phyloP scores from a whole-genome alignment of 2,888 invertebrate genomes.

The Leptinotarsa tumamoca region DNA sequence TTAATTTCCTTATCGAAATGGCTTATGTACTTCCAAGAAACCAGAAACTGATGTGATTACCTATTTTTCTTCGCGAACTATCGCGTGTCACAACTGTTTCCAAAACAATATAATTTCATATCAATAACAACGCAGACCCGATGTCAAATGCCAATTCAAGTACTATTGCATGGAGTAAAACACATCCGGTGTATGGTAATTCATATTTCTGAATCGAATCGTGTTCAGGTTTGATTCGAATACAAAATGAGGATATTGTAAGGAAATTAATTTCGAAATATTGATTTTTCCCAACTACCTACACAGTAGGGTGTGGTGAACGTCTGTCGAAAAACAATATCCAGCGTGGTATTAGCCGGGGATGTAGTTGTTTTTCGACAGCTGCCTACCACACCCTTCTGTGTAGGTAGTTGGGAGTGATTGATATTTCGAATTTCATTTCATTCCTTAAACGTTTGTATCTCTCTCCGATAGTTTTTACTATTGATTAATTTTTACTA shows the following conservation, averaged over 20 bases:
- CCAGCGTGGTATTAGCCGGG: too few species aligned
- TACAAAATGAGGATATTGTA: neutral
- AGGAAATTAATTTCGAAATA: too few species aligned
- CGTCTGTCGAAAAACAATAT: too few species aligned
- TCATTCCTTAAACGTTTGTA: too few species aligned
- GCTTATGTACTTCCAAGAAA: constrained; percentile 4
- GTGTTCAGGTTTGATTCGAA: neutral
- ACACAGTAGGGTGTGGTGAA: too few species aligned
- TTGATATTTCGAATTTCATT: too few species aligned
- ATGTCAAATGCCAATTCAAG: constrained; percentile 9
- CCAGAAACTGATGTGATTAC: constrained; percentile 1
- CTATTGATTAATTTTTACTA: too few species aligned
- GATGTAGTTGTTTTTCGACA: too few species aligned
- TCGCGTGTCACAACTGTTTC: constrained; percentile 11
- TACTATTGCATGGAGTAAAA: constrained; percentile 17
- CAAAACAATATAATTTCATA: constrained; percentile 18
- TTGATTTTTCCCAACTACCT: too few species aligned
- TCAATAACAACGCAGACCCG: constrained; percentile 6
- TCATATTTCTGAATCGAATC: neutral
- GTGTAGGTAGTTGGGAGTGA: too few species aligned
- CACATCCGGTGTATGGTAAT: constrained; percentile 6
- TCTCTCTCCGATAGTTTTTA: too few species aligned
- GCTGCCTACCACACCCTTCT: too few species aligned
- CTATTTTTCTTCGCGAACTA: constrained; percentile 12
- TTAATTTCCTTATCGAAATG: constrained; percentile 16